Conservation (phyloP, 2,888 invertebrate genomes). For the Drosophila paramelanica region DNA sequence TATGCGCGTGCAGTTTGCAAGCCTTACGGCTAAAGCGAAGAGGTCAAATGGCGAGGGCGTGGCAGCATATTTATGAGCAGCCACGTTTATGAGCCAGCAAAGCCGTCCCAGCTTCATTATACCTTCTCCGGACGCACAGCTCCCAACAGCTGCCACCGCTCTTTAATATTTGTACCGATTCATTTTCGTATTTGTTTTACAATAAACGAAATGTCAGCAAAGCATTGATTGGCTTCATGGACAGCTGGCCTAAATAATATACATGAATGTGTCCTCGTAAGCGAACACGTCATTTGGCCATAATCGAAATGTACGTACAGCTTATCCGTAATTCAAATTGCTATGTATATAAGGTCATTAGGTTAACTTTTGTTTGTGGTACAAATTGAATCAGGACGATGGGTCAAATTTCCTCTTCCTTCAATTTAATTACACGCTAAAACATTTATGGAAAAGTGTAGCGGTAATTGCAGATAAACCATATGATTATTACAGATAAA, state of each 20-base stretch:
- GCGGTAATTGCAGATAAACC: not conserved
- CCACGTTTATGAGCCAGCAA: slow-evolving; percentile 44
- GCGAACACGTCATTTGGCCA: slow-evolving; percentile 30
- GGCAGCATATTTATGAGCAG: slow-evolving; percentile 60
- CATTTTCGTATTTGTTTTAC: slow-evolving; percentile 9
- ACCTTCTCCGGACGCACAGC: slow-evolving; percentile 29
- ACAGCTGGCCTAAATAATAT: slow-evolving; percentile 50
- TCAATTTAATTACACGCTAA: not conserved
- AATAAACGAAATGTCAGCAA: slow-evolving; percentile 59
- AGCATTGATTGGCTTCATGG: slow-evolving; percentile 41
- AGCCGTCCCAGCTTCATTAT: slow-evolving; percentile 53
- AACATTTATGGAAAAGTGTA: not conserved
- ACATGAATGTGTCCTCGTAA: slow-evolving; percentile 38
- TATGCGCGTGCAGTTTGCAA: slow-evolving; percentile 67
- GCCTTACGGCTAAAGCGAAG: slow-evolving; percentile 16
- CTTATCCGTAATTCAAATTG: slow-evolving; percentile 26
- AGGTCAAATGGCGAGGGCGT: not conserved
- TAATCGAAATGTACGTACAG: slow-evolving; percentile 17
- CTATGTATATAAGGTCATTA: slow-evolving; percentile 26
- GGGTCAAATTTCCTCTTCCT: slow-evolving; percentile 1
- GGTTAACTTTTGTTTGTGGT: not conserved
- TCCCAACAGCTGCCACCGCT: not conserved
- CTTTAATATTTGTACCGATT: slow-evolving; percentile 11
- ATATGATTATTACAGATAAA: not conserved
- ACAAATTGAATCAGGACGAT: slow-evolving; percentile 11